Conservation (phyloP, 2,888 invertebrate genomes). For the Drosophila paracracens region DNA sequence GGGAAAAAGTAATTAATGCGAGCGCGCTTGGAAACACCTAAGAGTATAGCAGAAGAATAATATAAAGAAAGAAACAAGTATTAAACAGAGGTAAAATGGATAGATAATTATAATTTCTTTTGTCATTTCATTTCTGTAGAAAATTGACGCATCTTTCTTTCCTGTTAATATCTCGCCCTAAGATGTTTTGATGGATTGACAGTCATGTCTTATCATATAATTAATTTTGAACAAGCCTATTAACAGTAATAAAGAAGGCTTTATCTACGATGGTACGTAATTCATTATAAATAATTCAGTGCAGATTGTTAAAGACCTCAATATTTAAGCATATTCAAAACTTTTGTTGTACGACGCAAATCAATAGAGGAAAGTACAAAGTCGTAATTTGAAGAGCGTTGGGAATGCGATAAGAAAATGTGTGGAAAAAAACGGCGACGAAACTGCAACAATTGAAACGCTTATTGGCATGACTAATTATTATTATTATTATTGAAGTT, state of each 20-base stretch:
- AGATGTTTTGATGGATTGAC: constrained; percentile 21
- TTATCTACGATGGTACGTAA: constrained; percentile 3
- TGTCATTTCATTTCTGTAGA: neutral
- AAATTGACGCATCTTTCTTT: neutral
- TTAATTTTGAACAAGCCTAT: constrained; percentile 20
- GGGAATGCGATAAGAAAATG: constrained; percentile 33
- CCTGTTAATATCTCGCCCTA: neutral
- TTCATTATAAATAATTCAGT: constrained; percentile 15
- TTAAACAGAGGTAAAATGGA: neutral
- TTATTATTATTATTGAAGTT: neutral
- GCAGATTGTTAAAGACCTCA: constrained; percentile 20
- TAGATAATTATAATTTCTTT: neutral
- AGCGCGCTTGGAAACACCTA: constrained; percentile 49
- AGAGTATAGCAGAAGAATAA: neutral
- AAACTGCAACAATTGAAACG: constrained; percentile 36
- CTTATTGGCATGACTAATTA: constrained; percentile 52
- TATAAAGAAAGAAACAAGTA: constrained; percentile 1
- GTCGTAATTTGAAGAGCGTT: constrained; percentile 20
- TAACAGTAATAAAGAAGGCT: constrained; percentile 15
- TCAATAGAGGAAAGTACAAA: constrained; percentile 33
- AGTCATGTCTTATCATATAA: constrained; percentile 28
- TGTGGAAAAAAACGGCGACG: neutral
- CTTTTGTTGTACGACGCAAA: constrained; percentile 6
- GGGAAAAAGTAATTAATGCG: constrained; percentile 13
- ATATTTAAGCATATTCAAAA: neutral